A percentile compares a stretch with the other conserved stretches of the same genome.
phyloP scores from a whole-genome alignment of 1,140 invertebrate genomes.

The Berghia stephanieae region DNA sequence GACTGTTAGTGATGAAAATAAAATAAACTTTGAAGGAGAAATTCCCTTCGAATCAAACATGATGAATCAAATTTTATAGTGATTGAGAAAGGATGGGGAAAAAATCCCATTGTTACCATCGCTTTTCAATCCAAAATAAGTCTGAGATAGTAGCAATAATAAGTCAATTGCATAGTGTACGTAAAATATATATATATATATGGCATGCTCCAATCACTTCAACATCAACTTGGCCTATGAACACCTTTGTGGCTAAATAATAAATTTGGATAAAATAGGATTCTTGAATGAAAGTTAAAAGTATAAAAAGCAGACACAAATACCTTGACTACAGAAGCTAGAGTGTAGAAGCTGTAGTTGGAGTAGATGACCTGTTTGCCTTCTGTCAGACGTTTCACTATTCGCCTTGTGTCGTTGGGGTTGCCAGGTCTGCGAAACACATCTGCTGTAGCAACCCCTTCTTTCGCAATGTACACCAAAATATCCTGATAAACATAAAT shows the following conservation, averaged over 20 bases:
- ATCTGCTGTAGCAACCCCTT: constrained; percentile 64
- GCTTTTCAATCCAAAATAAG: too few relatives aligned
- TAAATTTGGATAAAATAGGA: not conserved
- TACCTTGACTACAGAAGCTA: constrained; percentile 94
- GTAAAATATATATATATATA: too few relatives aligned
- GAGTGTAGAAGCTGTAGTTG: constrained; percentile 97
- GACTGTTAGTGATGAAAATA: too few relatives aligned
- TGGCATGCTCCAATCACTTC: too few relatives aligned
- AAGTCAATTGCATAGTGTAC: too few relatives aligned
- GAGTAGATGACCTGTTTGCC: constrained; percentile 96
- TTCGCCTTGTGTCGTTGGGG: constrained; percentile 84
- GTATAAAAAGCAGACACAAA: constrained; percentile 21
- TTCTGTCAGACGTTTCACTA: constrained; percentile 93
- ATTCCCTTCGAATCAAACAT: too few relatives aligned
- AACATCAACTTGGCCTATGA: too few relatives aligned
- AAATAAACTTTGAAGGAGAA: too few relatives aligned
- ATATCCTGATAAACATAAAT: constrained; percentile 62
- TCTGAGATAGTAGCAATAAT: too few relatives aligned
- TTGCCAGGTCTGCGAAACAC: constrained; percentile 66
- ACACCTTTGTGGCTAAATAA: not conserved
- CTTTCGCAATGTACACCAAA: constrained; percentile 64
- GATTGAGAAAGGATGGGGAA: too few relatives aligned
- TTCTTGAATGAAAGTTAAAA: not conserved
- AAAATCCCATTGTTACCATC: too few relatives aligned
- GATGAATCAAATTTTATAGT: too few relatives aligned